Evolutionary conservation across 2,888 invertebrate species (phyloP).

Genomic region (Brachypalpus laphriformis): DNA sequence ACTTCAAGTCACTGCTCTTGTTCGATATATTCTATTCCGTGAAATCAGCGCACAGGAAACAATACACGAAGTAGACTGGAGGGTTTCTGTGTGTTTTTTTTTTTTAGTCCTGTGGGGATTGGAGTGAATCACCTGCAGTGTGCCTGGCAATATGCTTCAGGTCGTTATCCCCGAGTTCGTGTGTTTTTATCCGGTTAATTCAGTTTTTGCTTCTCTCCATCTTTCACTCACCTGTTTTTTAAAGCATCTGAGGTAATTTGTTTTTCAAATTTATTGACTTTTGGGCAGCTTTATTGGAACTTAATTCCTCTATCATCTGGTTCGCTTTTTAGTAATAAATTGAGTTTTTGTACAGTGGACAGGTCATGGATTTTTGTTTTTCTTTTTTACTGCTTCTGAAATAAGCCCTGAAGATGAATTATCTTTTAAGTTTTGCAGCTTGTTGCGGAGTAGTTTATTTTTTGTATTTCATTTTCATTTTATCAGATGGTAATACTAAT

Average conservation of each 20-base stretch:
- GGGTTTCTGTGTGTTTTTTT: not conserved
- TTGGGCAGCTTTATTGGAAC: slow-evolving; percentile 65
- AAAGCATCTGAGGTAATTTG: slow-evolving; percentile 60
- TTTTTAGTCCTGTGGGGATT: not conserved
- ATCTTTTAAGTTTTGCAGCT: not conserved
- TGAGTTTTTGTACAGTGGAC: slow-evolving; percentile 26
- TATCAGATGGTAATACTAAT: not conserved
- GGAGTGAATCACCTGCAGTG: slow-evolving; percentile 44
- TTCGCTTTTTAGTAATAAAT: slow-evolving; percentile 36
- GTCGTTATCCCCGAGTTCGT: slow-evolving; percentile 43
- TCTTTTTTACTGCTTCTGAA: not conserved
- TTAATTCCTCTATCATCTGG: slow-evolving; percentile 52
- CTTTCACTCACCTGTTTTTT: not conserved
- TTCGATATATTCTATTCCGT: slow-evolving; percentile 52
- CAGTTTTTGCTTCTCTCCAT: not conserved
- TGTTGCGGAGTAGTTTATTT: not conserved
- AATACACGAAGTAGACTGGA: slow-evolving; percentile 35
- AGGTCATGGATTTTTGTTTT: not conserved
- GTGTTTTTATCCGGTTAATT: not conserved
- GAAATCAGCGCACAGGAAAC: slow-evolving; percentile 64
- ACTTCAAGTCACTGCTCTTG: slow-evolving; percentile 33
- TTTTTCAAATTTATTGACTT: slow-evolving; percentile 70
- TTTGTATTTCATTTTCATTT: too few species aligned
- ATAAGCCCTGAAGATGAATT: not conserved
- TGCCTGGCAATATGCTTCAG: slow-evolving; percentile 37